Conservation (phyloP, 2,888 invertebrate species). For the Tetragonula carbonaria region DNA sequence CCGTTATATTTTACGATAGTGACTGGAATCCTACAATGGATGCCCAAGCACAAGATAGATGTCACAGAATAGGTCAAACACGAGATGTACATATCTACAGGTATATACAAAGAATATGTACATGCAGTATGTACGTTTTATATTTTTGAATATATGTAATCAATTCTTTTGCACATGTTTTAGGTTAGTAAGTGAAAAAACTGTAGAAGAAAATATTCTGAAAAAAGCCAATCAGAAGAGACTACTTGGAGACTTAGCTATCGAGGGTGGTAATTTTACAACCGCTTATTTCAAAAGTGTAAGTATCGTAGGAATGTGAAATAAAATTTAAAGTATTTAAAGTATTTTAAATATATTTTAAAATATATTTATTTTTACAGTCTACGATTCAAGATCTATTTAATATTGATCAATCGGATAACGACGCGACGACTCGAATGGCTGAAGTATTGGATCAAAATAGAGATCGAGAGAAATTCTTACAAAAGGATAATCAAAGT, state of each 20-base stretch:
- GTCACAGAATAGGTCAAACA: slow-evolving; percentile 99
- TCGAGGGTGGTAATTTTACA: slow-evolving; percentile 99
- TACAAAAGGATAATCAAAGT: slow-evolving; percentile 77
- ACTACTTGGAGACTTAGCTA: slow-evolving; percentile 97
- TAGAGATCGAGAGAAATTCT: slow-evolving; percentile 82
- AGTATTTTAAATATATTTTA: not conserved
- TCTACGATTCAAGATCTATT: slow-evolving; percentile 97
- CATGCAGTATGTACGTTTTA: not conserved
- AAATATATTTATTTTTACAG: slow-evolving; percentile 80
- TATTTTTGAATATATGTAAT: not conserved
- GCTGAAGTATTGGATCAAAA: slow-evolving; percentile 86
- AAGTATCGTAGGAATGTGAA: slow-evolving; percentile 76
- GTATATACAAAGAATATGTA: slow-evolving; percentile 77
- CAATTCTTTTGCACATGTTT: slow-evolving; percentile 12
- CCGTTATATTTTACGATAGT: slow-evolving; percentile 99
- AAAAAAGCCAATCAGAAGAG: slow-evolving; percentile 99
- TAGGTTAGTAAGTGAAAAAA: slow-evolving; percentile 97
- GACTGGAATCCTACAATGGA: slow-evolving; percentile 99
- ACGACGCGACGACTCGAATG: slow-evolving; percentile 86
- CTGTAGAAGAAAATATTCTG: slow-evolving; percentile 99
- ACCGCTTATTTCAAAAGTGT: slow-evolving; percentile 97
- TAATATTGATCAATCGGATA: slow-evolving; percentile 89
- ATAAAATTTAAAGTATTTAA: not conserved
- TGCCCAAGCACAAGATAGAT: slow-evolving; percentile 97
- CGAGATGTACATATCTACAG: slow-evolving; percentile 99